Conservation (phyloP, 2,113 vertebrate genomes). For the Pangasianodon hypophthalmus region DNA sequence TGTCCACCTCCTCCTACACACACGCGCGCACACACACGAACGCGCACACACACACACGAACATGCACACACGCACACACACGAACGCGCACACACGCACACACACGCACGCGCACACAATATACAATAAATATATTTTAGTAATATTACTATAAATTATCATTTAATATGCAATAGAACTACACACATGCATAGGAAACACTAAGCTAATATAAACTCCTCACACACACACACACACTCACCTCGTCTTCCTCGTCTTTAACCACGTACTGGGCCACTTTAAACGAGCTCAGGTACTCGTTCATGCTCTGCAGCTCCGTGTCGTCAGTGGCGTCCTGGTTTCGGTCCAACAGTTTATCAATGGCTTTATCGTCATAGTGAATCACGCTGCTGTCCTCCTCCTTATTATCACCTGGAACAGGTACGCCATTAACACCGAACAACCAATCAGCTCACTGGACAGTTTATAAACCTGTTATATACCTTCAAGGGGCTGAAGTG, state of each 20-base stretch:
- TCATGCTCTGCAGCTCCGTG: slow-evolving; percentile 97
- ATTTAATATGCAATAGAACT: background rate
- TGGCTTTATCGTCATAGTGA: slow-evolving; percentile 96
- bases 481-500: background rate
- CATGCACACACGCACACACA: background rate
- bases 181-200: background rate
- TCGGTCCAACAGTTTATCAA: slow-evolving; percentile 88
- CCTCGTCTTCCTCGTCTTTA: slow-evolving; percentile 95
- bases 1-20: slow-evolving; percentile 88
- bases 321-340: slow-evolving; percentile 95
- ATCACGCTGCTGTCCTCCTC: slow-evolving; percentile 97
- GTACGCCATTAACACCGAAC: background rate
- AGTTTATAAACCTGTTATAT: background rate
- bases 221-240: slow-evolving; percentile 62
- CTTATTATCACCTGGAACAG: slow-evolving; percentile 85
- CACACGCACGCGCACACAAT: background rate
- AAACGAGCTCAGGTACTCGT: slow-evolving; percentile 97
- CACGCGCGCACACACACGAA: slow-evolving; percentile 2
- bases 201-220: background rate
- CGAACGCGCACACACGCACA: background rate
- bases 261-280: slow-evolving; percentile 98
- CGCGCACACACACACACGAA: slow-evolving; percentile 8
- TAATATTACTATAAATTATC: background rate
- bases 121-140: background rate
- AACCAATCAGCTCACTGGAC: background rate